Evolutionary conservation across 2,888 invertebrate species (phyloP).

Genomic region (Blastobasis lacticolella): DNA sequence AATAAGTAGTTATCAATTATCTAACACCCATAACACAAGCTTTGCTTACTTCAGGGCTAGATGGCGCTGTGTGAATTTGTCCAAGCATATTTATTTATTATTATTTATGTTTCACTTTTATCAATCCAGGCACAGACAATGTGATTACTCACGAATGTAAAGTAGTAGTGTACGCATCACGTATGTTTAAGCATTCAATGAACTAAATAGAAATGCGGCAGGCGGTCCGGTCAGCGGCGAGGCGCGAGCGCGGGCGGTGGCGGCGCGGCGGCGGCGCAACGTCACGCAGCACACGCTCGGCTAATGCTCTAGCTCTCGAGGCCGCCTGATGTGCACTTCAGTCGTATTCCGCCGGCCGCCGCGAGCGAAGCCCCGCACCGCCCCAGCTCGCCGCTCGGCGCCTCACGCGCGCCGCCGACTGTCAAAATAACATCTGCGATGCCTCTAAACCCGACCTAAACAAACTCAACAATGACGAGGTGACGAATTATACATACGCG

Average conservation of each 20-base stretch:
- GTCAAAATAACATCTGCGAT: constrained; percentile 29
- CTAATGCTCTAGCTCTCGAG: not conserved
- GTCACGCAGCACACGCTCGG: not conserved
- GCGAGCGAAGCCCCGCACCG: constrained; percentile 18
- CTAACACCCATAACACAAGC: no score
- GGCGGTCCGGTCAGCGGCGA: constrained; percentile 7
- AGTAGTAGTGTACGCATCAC: no score
- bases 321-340: constrained; percentile 5
- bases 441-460: constrained; percentile 26
- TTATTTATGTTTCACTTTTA: no score
- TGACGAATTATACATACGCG: not conserved
- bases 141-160: no score
- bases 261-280: constrained; percentile 2
- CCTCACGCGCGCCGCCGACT: constrained; percentile 17
- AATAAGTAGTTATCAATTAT: no score
- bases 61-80: no score
- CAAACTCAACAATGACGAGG: constrained; percentile 22
- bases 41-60: no score
- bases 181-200: constrained; percentile 27
- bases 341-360: constrained; percentile 18
- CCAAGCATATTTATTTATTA: no score
- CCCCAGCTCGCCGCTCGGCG: constrained; percentile 16
- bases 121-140: no score
- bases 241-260: not conserved
- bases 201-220: constrained; percentile 31